Conservation (phyloP, 2,888 invertebrate species). For the Saturnia japonica region DNA sequence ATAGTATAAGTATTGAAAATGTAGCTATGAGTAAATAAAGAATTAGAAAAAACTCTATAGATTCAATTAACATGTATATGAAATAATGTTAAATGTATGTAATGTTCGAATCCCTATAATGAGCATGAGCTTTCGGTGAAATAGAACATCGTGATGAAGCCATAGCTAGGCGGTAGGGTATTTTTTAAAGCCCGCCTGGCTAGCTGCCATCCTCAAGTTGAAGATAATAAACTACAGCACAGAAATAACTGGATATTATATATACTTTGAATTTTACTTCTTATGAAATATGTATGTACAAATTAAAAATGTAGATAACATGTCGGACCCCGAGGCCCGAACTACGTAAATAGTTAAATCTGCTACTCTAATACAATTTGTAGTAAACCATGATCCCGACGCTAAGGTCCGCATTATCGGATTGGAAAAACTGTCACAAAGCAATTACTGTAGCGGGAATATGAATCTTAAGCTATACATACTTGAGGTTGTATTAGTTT, state of each 20-base stretch:
- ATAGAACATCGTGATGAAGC: no score
- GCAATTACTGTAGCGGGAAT: slow-evolving; percentile 49
- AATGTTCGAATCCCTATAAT: no score
- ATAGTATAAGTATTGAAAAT: no score
- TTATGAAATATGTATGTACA: slow-evolving; percentile 7
- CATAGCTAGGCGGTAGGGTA: no score
- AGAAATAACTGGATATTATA: neutral
- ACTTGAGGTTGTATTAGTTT: slow-evolving; percentile 58
- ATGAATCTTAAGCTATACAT: slow-evolving; percentile 45
- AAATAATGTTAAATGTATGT: neutral
- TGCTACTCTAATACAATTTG: slow-evolving; percentile 81
- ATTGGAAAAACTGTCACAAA: slow-evolving; percentile 79
- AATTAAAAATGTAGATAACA: slow-evolving; percentile 12
- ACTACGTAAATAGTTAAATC: slow-evolving; percentile 75
- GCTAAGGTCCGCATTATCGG: slow-evolving; percentile 81
- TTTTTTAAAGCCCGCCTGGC: no score
- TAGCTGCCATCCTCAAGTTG: no score
- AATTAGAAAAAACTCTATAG: neutral
- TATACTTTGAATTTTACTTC: neutral
- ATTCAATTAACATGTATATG: neutral
- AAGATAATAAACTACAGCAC: no score
- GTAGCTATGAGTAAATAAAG: neutral
- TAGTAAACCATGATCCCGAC: slow-evolving; percentile 81
- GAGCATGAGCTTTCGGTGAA: no score
- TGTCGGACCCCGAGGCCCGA: slow-evolving; percentile 5